Evolutionary conservation across 2,797 vertebrate species (phyloP).

Genomic region (Gallinago nigripennis): DNA sequence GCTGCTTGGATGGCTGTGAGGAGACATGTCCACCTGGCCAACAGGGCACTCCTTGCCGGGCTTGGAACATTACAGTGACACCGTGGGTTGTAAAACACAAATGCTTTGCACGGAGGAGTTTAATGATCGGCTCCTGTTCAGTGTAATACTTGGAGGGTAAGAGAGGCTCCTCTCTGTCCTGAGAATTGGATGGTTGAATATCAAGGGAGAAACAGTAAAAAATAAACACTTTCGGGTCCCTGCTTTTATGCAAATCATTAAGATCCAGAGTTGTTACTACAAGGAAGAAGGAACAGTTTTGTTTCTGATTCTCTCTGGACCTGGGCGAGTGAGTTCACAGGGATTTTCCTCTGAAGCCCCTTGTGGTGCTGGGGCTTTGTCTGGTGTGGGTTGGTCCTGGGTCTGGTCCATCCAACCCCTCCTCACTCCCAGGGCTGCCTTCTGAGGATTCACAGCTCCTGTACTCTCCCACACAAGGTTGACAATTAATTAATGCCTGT

Average conservation of each 20-base stretch:
- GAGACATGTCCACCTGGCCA: accelerated
- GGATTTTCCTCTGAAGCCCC: background rate
- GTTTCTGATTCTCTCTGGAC: background rate
- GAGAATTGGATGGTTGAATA: background rate
- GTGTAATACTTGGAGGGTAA: background rate
- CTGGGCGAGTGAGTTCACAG: background rate
- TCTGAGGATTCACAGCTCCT: background rate
- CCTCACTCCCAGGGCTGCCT: background rate
- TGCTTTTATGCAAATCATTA: background rate
- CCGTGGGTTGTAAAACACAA: background rate
- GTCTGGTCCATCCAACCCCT: background rate
- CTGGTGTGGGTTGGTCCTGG: background rate
- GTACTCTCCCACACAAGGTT: background rate
- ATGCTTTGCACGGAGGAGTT: background rate
- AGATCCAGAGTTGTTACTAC: background rate
- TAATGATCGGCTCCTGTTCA: background rate
- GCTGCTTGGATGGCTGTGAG: background rate
- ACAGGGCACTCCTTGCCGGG: background rate
- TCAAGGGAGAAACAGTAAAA: background rate
- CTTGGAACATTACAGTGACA: background rate
- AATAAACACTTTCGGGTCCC: background rate
- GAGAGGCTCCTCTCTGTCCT: background rate
- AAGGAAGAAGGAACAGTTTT: background rate
- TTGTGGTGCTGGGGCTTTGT: accelerated
- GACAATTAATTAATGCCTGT: background rate